Evolutionary conservation across 1,140 invertebrate genomes (phyloP).

Genomic region (Ectropis grisescens): DNA sequence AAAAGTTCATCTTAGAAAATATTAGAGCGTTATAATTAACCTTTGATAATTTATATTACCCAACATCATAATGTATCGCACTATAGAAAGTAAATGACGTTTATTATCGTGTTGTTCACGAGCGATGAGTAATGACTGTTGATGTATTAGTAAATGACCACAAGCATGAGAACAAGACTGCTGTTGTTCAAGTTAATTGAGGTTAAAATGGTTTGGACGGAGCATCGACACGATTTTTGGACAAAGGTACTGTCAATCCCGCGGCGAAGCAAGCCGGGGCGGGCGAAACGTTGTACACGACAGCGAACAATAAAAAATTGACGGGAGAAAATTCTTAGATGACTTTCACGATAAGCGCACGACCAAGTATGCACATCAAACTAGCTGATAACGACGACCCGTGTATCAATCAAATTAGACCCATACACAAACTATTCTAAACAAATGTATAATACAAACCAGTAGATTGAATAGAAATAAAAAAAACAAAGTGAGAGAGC

Average conservation of each 20-base stretch:
- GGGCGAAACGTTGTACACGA: slow-evolving; percentile 14
- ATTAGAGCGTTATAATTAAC: too few relatives aligned
- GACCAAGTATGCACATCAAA: too few relatives aligned
- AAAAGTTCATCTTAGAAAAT: too few relatives aligned
- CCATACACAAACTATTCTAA: too few relatives aligned
- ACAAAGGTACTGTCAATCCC: slow-evolving; percentile 45
- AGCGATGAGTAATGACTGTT: slow-evolving; percentile 31
- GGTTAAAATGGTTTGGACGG: slow-evolving; percentile 39
- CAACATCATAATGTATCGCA: too few relatives aligned
- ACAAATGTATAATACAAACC: too few relatives aligned
- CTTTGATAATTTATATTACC: too few relatives aligned
- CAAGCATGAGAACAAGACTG: slow-evolving; percentile 36
- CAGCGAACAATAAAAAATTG: slow-evolving; percentile 29
- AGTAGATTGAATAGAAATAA: too few relatives aligned
- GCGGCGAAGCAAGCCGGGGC: slow-evolving; percentile 15
- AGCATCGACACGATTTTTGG: slow-evolving; percentile 37
- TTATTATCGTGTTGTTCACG: slow-evolving; percentile 27
- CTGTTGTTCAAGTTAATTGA: slow-evolving; percentile 45
- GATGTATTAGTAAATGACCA: slow-evolving; percentile 49
- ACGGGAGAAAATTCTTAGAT: slow-evolving; percentile 26
- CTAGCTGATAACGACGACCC: too few relatives aligned
- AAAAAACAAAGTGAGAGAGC: too few relatives aligned
- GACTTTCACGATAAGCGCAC: slow-evolving; percentile 4
- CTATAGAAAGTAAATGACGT: slow-evolving; percentile 24
- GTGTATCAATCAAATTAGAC: too few relatives aligned